Percentiles rank a stretch among this genome's conserved stretches.
These are phyloP conservation scores for Tipula confusa DNA, from an alignment of 2,888 invertebrate genomes.

Conservation along the genomic window DNA sequence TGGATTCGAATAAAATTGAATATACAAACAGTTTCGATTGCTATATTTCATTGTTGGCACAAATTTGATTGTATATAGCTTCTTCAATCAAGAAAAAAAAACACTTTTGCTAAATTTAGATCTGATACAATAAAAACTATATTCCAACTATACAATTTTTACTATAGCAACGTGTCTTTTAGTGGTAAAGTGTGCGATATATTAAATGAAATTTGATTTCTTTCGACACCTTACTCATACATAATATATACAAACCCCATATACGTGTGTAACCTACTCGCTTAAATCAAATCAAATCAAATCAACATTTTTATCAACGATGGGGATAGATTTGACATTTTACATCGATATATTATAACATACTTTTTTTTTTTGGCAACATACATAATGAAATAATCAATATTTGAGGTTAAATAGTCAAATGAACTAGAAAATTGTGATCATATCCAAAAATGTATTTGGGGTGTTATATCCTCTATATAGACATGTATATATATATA, in stretches of 20 bases:
- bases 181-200: neutral
- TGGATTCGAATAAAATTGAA: neutral
- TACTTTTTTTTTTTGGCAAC: neutral
- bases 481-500: neutral
- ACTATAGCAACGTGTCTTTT: neutral
- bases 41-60: neutral
- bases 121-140: neutral
- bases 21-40: neutral
- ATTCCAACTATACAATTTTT: neutral
- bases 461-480: neutral
- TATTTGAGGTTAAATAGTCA: slow-evolving; percentile 3
- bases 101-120: neutral
- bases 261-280: too few species aligned
- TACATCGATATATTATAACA: neutral
- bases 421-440: slow-evolving; percentile 12
- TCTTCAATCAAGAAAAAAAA: neutral
- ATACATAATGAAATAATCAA: slow-evolving; percentile 13
- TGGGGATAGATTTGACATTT: neutral
- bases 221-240: neutral
- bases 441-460: neutral
- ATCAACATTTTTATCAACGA: neutral
- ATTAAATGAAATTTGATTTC: neutral
- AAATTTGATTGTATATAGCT: slow-evolving; percentile 1
- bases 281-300: neutral
- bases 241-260: too few species aligned